Percentiles rank a stretch among this genome's conserved stretches.
These are phyloP conservation scores for Plectrocnemia conspersa DNA, from an alignment of 1,140 invertebrate species.

Conservation along the genomic window DNA sequence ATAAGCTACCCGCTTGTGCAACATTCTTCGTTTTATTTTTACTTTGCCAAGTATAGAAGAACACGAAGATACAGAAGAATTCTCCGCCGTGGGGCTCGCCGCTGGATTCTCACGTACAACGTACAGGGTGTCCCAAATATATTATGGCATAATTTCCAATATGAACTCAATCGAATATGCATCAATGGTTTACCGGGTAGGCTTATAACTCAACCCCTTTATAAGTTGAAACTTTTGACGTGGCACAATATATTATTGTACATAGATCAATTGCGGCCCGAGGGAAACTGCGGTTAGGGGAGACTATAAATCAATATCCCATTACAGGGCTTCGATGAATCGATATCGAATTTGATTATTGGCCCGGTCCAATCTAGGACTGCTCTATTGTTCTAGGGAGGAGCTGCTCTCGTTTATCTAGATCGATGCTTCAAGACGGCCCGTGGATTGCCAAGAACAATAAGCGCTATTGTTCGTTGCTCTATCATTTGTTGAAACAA, in stretches of 20 bases:
- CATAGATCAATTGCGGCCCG: no score
- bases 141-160: no score
- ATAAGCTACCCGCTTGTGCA: constrained; percentile 16
- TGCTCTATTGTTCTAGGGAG: no score
- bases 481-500: background rate
- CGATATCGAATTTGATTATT: constrained; percentile 37
- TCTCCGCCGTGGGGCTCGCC: background rate
- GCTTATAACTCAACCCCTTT: no score
- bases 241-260: no score
- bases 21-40: background rate
- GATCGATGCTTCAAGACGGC: background rate
- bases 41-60: background rate
- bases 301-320: constrained; percentile 34
- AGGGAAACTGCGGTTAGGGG: constrained; percentile 3
- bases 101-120: background rate
- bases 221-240: no score
- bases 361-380: constrained; percentile 29
- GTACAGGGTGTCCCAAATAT: background rate
- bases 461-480: constrained; percentile 4
- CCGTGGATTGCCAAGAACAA: background rate
- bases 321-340: constrained; percentile 34
- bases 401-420: constrained; percentile 32
- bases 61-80: constrained; percentile 1
- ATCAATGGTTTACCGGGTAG: no score
- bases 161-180: no score